Evolutionary conservation across 2,888 invertebrate genomes (phyloP).

Genomic region (Dastarcus helophoroides): DNA sequence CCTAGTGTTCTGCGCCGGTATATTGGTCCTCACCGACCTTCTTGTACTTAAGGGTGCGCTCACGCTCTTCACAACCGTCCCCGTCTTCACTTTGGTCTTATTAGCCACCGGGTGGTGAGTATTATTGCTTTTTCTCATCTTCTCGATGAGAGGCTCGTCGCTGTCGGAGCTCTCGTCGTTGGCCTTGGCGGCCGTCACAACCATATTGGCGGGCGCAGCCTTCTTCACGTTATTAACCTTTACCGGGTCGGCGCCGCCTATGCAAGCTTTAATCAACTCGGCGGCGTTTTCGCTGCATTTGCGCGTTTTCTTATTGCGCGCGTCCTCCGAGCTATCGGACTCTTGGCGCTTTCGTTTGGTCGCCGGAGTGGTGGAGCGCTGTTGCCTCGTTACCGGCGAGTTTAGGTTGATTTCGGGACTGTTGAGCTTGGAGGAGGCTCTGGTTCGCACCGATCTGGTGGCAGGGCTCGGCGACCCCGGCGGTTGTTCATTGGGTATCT

Average conservation of each 20-base stretch:
- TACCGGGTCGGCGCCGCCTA: conserved; percentile 43
- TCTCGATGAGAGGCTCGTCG: conserved; percentile 68
- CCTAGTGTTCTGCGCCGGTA: conserved; percentile 31
- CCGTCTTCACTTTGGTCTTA: conserved; percentile 16
- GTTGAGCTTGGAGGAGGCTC: conserved; percentile 56
- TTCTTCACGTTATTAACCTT: conserved; percentile 34
- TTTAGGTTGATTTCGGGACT: conserved; percentile 43
- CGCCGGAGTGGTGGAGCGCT: conserved; percentile 16
- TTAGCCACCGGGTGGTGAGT: conserved; percentile 10
- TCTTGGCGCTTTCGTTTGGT: conserved; percentile 65
- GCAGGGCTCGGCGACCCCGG: conserved; percentile 33
- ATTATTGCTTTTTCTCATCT: conserved; percentile 44
- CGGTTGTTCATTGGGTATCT: conserved; percentile 51
- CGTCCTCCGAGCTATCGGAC: conserved; percentile 55
- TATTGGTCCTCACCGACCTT: conserved; percentile 29
- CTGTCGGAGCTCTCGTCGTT: conserved; percentile 63
- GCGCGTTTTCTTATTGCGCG: conserved; percentile 33
- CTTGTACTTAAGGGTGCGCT: conserved; percentile 25
- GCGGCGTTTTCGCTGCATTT: conserved; percentile 52
- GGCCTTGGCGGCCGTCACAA: conserved; percentile 12
- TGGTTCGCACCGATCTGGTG: conserved; percentile 47
- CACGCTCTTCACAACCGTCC: conserved; percentile 8
- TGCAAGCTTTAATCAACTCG: too few relatives aligned
- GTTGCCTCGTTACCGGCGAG: conserved; percentile 22
- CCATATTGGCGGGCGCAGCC: conserved; percentile 27